A percentile compares a stretch with the other conserved stretches of the same genome.
phyloP scores from a whole-genome alignment of 1,140 invertebrate species.

The Drosophila asahinai region DNA sequence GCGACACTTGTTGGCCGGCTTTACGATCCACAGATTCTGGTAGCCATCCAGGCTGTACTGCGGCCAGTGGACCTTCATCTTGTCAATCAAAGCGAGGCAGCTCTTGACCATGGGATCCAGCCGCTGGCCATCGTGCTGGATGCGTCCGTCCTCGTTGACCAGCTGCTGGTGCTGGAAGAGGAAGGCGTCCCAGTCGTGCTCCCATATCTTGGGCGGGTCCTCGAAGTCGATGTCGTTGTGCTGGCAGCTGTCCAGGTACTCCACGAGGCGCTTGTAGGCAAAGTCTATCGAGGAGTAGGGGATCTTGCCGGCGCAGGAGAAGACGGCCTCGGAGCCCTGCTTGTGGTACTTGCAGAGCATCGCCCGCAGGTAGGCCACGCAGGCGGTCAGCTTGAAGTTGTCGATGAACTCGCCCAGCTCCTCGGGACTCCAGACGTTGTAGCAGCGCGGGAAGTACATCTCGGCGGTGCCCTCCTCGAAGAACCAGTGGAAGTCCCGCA shows the following conservation, averaged over 20 bases:
- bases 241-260: slow-evolving; percentile 90
- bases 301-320: slow-evolving; percentile 88
- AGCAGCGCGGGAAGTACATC: slow-evolving; percentile 94
- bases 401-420: slow-evolving; percentile 95
- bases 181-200: slow-evolving; percentile 95
- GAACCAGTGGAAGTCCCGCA: slow-evolving; percentile 96
- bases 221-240: slow-evolving; percentile 95
- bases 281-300: slow-evolving; percentile 91
- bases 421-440: slow-evolving; percentile 93
- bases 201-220: slow-evolving; percentile 89
- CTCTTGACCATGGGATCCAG: slow-evolving; percentile 83
- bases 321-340: slow-evolving; percentile 87
- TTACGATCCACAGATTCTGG: slow-evolving; percentile 97
- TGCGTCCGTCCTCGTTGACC: slow-evolving; percentile 88
- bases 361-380: slow-evolving; percentile 93
- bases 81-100: slow-evolving; percentile 84
- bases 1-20: slow-evolving; percentile 96
- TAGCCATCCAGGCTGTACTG: slow-evolving; percentile 93
- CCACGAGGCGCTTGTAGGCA: slow-evolving; percentile 91
- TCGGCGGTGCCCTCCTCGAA: slow-evolving; percentile 92
- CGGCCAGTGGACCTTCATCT: slow-evolving; percentile 89
- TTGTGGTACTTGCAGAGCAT: slow-evolving; percentile 87
- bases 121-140: slow-evolving; percentile 74
- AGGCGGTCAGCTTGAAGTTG: slow-evolving; percentile 95
- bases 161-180: slow-evolving; percentile 91